These are phyloP conservation scores for Mayetiola destructor DNA, from an alignment of 2,888 invertebrate genomes.

Conservation along the genomic window DNA sequence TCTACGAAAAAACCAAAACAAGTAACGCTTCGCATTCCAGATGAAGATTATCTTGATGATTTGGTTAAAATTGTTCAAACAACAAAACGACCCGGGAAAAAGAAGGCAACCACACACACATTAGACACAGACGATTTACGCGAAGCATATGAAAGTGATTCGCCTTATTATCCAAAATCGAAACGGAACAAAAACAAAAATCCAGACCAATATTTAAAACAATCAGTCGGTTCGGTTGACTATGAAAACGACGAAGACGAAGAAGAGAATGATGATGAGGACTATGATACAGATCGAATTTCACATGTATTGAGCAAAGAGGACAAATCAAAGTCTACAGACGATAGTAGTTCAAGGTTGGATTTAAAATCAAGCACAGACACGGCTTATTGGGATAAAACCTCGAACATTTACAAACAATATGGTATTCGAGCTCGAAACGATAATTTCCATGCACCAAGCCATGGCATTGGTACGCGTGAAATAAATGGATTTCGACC, in stretches of 20 bases:
- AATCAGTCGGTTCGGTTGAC: neutral
- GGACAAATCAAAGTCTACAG: neutral
- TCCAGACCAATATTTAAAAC: neutral
- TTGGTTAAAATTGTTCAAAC: conserved; percentile 16
- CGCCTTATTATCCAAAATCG: neutral
- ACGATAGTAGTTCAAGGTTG: neutral
- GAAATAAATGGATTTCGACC: conserved; percentile 12
- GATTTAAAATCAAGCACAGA: neutral
- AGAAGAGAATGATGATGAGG: neutral
- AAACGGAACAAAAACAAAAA: conserved; percentile 18
- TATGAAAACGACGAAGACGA: neutral
- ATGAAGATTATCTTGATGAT: conserved; percentile 17
- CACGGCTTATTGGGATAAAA: neutral
- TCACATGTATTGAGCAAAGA: neutral
- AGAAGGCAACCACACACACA: conserved; percentile 23
- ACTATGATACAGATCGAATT: neutral
- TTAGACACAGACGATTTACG: conserved; percentile 30
- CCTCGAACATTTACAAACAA: conserved; percentile 7
- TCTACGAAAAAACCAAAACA: neutral
- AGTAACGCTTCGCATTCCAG: conserved; percentile 9
- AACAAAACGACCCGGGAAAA: neutral
- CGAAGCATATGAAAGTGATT: conserved; percentile 24
- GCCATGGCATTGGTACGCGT: neutral
- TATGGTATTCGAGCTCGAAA: conserved; percentile 4
- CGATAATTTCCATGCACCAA: neutral